These are phyloP conservation scores for Buphagus erythrorhynchus DNA, from an alignment of 2,797 vertebrate species.

Conservation along the genomic window DNA sequence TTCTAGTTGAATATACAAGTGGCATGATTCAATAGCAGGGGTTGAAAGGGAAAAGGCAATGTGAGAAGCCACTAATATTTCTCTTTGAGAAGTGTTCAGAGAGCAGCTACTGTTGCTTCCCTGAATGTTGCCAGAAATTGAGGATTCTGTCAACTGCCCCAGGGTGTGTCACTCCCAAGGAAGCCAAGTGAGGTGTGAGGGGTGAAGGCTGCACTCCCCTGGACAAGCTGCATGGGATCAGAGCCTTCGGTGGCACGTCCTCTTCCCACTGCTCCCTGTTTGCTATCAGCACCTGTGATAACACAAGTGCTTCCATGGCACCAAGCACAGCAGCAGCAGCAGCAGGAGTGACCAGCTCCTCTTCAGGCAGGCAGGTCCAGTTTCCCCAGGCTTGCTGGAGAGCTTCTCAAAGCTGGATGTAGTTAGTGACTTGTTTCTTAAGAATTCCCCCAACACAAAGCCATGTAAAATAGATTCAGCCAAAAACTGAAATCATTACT, in stretches of 20 bases:
- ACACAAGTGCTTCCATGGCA: accelerated
- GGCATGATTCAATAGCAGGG: background rate
- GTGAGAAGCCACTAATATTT: background rate
- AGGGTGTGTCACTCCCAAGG: no score
- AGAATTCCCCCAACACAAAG: background rate
- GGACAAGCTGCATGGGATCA: background rate
- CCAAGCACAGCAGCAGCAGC: background rate
- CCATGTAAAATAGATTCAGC: background rate
- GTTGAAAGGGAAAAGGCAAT: background rate
- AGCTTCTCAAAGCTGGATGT: background rate
- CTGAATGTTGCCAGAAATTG: background rate
- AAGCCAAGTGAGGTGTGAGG: background rate
- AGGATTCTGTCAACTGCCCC: background rate
- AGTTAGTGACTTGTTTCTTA: background rate
- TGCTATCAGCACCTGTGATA: background rate
- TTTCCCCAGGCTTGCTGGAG: background rate
- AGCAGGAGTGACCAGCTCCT: background rate
- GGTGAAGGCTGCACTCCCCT: background rate
- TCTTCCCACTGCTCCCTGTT: background rate
- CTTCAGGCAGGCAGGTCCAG: background rate
- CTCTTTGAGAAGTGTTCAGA: background rate
- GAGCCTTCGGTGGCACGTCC: background rate
- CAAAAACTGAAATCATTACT: background rate
- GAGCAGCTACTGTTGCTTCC: background rate
- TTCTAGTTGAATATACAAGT: background rate